Percentiles rank a stretch among this genome's conserved stretches.
These are phyloP conservation scores for Spongilla lacustris DNA, from an alignment of 37 sponge, comb jelly and placozoan genomes.

Conservation along the genomic window DNA sequence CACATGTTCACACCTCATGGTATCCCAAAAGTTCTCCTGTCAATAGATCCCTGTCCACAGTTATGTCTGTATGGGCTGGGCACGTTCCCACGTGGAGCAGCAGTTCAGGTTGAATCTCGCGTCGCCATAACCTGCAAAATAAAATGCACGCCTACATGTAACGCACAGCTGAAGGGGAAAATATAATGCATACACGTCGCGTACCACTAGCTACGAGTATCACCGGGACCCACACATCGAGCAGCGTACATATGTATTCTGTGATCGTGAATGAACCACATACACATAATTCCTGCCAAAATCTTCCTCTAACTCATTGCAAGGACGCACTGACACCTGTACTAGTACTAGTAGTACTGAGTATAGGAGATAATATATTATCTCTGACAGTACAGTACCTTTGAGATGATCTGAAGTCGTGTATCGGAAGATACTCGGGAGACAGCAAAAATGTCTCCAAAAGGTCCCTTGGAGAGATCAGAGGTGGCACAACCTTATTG, in stretches of 20 bases:
- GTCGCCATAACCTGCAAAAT: conserved; percentile 58
- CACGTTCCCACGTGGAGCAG: conserved; percentile 14
- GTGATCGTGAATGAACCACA: too few relatives aligned
- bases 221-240: too few relatives aligned
- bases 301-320: too few relatives aligned
- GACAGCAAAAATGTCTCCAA: conserved; percentile 56
- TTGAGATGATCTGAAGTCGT: conserved; percentile 45
- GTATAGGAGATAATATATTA: too few relatives aligned
- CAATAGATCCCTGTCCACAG: conserved; percentile 35
- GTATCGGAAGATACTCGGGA: conserved; percentile 57
- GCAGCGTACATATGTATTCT: too few relatives aligned
- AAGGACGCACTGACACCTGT: too few relatives aligned
- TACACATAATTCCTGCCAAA: too few relatives aligned
- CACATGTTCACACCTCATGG: conserved; percentile 31
- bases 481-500: conserved; percentile 18
- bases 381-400: conserved; percentile 8
- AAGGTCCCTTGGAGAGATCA: conserved; percentile 10
- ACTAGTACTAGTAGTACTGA: too few relatives aligned
- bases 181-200: too few relatives aligned
- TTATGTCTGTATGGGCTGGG: conserved; percentile 43
- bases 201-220: too few relatives aligned
- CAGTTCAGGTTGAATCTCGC: conserved; percentile 18
- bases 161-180: too few relatives aligned
- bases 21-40: conserved; percentile 45
- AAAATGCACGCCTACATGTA: too few relatives aligned